Evolutionary conservation across 2,113 vertebrate species (phyloP).

Genomic region (Plestiodon gilberti): DNA sequence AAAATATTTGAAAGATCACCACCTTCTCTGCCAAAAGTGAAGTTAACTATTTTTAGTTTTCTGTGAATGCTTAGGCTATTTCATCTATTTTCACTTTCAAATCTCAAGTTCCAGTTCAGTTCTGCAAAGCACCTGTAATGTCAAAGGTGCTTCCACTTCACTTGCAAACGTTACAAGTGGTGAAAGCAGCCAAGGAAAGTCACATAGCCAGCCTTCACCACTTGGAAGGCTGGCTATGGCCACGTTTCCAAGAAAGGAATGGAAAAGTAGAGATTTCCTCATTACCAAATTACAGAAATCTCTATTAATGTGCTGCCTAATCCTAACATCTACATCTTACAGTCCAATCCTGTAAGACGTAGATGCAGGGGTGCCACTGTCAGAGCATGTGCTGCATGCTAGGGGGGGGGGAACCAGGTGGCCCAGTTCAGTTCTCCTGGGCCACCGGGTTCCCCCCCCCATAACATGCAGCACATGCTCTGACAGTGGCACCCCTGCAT

Average conservation of each 20-base stretch:
- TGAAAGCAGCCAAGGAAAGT: neutral
- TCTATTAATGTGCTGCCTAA: neutral
- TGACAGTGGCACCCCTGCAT: too few species aligned
- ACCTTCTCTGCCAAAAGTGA: neutral
- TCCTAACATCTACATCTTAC: too few species aligned
- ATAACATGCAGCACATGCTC: too few species aligned
- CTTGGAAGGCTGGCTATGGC: neutral
- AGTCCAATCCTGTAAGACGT: too few species aligned
- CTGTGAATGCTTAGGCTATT: neutral
- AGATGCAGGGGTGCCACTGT: too few species aligned
- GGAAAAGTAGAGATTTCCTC: neutral
- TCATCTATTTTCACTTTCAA: neutral
- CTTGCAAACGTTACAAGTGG: neutral
- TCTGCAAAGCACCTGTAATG: neutral
- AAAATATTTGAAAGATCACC: neutral
- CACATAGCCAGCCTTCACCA: neutral
- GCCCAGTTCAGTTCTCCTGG: too few species aligned
- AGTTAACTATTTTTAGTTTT: neutral
- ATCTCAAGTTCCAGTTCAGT: neutral
- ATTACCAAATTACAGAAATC: neutral
- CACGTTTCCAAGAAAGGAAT: fast-evolving
- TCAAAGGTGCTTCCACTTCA: neutral
- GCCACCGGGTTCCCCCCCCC: too few species aligned
- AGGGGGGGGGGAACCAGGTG: too few species aligned
- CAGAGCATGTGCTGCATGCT: too few species aligned